Evolutionary conservation across 1,140 invertebrate species (phyloP).

Genomic region (Panagrolaimus sp.): DNA sequence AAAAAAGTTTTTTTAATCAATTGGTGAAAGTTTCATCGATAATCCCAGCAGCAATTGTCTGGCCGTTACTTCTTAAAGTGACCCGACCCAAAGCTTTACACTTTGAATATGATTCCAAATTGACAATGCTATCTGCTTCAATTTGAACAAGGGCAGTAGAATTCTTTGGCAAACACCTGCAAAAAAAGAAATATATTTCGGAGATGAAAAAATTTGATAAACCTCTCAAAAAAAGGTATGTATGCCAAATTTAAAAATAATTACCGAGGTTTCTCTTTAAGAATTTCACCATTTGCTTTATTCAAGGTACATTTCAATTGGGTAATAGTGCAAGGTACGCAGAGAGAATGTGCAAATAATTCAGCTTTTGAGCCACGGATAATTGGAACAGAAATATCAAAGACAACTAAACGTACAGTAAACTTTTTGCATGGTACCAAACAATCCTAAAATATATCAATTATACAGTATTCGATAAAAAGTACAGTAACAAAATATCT

Average conservation of each 20-base stretch:
- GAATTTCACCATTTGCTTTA: constrained; percentile 46
- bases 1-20: constrained; percentile 12
- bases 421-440: constrained; percentile 34
- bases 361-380: constrained; percentile 69
- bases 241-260: not conserved
- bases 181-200: constrained; percentile 29
- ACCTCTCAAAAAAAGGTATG: not conserved
- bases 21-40: constrained; percentile 40
- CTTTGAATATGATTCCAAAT: constrained; percentile 38
- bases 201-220: not conserved
- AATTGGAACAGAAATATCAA: constrained; percentile 82
- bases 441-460: constrained; percentile 31
- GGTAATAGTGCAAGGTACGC: constrained; percentile 78
- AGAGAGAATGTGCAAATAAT: constrained; percentile 52
- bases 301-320: constrained; percentile 70
- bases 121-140: constrained; percentile 33
- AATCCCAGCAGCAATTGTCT: constrained; percentile 48
- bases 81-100: constrained; percentile 42
- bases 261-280: constrained; percentile 53
- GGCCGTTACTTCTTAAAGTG: constrained; percentile 38
- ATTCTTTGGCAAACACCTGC: constrained; percentile 52
- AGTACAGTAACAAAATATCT: not conserved
- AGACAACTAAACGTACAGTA: constrained; percentile 60
- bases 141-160: constrained; percentile 45
- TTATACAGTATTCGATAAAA: not conserved